phyloP scores from a whole-genome alignment of 2,797 vertebrate species.

The Mus minutoides region DNA sequence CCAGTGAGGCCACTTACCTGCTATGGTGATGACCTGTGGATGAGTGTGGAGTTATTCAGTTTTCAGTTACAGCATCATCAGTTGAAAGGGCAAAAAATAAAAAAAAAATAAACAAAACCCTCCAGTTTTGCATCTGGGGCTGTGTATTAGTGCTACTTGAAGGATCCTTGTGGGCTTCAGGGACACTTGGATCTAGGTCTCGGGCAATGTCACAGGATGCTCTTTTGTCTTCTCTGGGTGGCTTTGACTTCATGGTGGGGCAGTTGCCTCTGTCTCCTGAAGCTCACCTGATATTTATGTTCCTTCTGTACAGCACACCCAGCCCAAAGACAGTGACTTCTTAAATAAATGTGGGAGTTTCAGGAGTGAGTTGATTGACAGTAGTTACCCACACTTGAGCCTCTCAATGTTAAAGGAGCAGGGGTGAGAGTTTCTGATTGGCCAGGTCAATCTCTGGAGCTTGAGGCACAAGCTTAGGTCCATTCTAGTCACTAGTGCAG shows the following conservation, averaged over 20 bases:
- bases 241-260: not conserved
- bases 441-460: rapidly evolving
- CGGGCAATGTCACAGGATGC: rapidly evolving
- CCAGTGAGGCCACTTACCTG: rapidly evolving
- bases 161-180: not conserved
- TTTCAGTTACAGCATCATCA: not conserved
- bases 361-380: no score
- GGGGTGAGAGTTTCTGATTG: not conserved
- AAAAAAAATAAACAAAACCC: not conserved
- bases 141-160: not conserved
- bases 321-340: not conserved
- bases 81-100: not conserved
- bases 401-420: not conserved
- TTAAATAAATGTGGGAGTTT: not conserved
- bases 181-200: not conserved
- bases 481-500: no score
- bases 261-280: not conserved
- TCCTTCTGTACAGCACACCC: not conserved
- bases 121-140: not conserved
- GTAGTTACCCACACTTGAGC: not conserved
- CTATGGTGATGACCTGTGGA: not conserved
- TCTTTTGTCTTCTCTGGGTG: not conserved
- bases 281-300: not conserved
- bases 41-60: not conserved
- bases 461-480: not conserved